These are phyloP conservation scores for Pemphigus obesinymphae DNA, from an alignment of 1,140 invertebrate species.

Conservation along the genomic window DNA sequence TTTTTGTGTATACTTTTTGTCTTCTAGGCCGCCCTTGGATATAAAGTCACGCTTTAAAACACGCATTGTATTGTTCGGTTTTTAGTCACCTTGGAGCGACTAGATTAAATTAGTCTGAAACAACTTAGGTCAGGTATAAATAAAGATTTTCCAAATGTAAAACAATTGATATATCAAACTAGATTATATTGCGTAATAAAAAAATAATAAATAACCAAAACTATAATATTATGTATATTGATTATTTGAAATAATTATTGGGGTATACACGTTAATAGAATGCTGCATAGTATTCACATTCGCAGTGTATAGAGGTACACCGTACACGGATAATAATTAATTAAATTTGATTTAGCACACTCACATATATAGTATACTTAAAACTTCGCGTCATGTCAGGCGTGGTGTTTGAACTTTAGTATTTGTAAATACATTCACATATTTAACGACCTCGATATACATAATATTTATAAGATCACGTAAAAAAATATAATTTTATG, in stretches of 20 bases:
- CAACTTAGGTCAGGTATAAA: neutral
- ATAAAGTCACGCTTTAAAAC: slow-evolving; percentile 18
- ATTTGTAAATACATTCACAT: neutral
- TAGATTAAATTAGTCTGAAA: slow-evolving; percentile 1
- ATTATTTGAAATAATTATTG: slow-evolving; percentile 1
- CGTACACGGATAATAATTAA: too few relatives aligned
- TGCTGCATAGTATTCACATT: too few relatives aligned
- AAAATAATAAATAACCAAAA: neutral
- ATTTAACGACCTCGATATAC: neutral
- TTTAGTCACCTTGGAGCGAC: neutral
- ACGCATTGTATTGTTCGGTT: neutral
- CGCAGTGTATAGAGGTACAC: too few relatives aligned
- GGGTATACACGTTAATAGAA: neutral
- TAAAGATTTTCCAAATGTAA: neutral
- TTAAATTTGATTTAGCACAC: too few relatives aligned
- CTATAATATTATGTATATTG: neutral
- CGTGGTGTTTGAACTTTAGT: neutral
- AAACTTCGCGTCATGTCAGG: neutral
- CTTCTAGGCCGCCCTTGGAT: slow-evolving; percentile 25
- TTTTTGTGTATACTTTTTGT: slow-evolving; percentile 4
- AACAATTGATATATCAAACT: slow-evolving; percentile 9
- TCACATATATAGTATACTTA: neutral
- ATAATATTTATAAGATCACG: neutral
- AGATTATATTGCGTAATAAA: neutral
- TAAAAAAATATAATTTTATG: neutral